These are phyloP conservation scores for Drosophila buzzatii DNA, from an alignment of 2,888 invertebrate species.

Conservation along the genomic window DNA sequence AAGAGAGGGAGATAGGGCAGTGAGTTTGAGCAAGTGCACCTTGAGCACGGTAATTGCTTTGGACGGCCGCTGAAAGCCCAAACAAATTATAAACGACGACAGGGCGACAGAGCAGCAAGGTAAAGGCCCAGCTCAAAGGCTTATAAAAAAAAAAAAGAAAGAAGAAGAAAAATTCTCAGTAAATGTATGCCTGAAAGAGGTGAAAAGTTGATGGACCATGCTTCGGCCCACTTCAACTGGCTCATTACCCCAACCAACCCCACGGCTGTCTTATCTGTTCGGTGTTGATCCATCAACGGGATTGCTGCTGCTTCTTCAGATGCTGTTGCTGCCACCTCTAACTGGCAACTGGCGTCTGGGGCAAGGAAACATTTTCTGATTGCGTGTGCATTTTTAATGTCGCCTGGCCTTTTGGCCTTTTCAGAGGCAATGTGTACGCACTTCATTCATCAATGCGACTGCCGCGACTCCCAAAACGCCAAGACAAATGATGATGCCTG, in stretches of 20 bases:
- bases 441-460: constrained; percentile 74
- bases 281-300: constrained; percentile 71
- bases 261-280: constrained; percentile 62
- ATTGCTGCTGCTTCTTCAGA: constrained; percentile 15
- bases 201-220: constrained; percentile 17
- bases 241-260: constrained; percentile 58
- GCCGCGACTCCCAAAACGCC: constrained; percentile 51
- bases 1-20: too few species aligned
- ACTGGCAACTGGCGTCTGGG: constrained; percentile 29
- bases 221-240: constrained; percentile 54
- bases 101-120: constrained; percentile 13
- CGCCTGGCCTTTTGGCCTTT: constrained; percentile 61
- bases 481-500: constrained; percentile 75
- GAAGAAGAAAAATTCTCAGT: neutral
- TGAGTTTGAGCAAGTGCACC: constrained; percentile 40
- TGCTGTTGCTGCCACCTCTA: constrained; percentile 4
- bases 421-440: constrained; percentile 57
- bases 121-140: constrained; percentile 49
- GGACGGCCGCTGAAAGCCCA: constrained; percentile 73
- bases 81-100: constrained; percentile 67
- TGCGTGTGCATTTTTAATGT: constrained; percentile 79
- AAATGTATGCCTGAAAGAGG: neutral
- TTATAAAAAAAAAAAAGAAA: constrained; percentile 20
- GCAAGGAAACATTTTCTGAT: constrained; percentile 72
- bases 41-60: constrained; percentile 68